Base-by-base conservation (phyloP, 2,888 invertebrate species). In the Amaurobius ferox region DNA sequence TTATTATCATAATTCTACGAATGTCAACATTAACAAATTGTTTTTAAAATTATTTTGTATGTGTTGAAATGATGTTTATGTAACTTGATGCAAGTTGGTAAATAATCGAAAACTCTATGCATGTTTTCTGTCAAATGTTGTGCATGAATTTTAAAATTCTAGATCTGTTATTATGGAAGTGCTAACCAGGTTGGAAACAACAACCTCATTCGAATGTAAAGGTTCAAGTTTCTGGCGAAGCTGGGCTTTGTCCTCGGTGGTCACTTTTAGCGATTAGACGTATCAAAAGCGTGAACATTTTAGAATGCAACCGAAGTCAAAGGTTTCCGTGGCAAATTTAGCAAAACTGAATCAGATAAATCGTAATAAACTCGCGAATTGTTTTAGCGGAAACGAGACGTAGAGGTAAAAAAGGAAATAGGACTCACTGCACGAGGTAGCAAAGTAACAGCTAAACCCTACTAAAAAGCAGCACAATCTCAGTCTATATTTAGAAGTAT, bases 271-370 rank as follows among this genome's bases (percentile, higher is more conserved):
- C 77, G 19, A 66, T 61, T 85, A 85, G 83, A 55, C 55, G 72
- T 77, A 85, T 77, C n/a, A 55, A 81, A 77, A 70, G 29, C 77
- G 83, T 73, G 66, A 72, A 77, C 76, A 85, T 77, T 77, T 78
- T 85, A 85, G 83, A 26, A 72, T 77, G 76, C 83, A 83, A 74
- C 64, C 70, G 71, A 83, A 70, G 76, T 76, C 61, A 76, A 85
- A 72, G 77, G 76, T 77, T 85, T 85, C 83, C 83, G 83, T 85
- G 83, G 83, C 83, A 77, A 85, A 85, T 77, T 85, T 85, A 85
- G 83, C 83, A 85, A 85, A 77, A 72, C 62, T 23, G 71, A 85
- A 64, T 85, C 64, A 85, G 77, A 76, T 71, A 77, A 66, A 85
- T 39, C 71, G 68, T 76, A 77, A 30, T 72, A n/a, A 77, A 85